Conservation (phyloP, 1,140 invertebrate species). For the Cephus cinctus region DNA sequence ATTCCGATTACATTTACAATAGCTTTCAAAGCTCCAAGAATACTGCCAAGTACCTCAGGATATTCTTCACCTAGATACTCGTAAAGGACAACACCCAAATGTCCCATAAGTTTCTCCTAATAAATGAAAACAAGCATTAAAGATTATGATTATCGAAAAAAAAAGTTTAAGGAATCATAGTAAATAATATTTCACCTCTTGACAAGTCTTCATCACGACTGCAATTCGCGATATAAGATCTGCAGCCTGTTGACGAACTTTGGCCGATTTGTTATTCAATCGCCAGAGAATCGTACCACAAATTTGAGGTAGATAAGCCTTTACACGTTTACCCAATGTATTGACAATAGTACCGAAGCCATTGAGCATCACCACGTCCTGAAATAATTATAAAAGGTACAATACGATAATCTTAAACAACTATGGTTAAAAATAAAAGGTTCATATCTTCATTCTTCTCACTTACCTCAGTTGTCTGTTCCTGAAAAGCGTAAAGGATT, state of each 20-base stretch:
- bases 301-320: constrained; percentile 98
- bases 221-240: constrained; percentile 98
- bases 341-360: constrained; percentile 99
- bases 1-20: constrained; percentile 99
- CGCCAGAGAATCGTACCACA: constrained; percentile 99
- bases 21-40: constrained; percentile 95
- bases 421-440: not conserved
- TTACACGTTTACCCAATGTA: constrained; percentile 94
- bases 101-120: constrained; percentile 98
- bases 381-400: constrained; percentile 24
- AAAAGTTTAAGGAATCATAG: constrained; percentile 8
- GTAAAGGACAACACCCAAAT: constrained; percentile 98
- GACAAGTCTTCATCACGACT: constrained; percentile 99
- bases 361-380: constrained; percentile 99
- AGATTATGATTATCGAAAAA: constrained; percentile 4
- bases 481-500: constrained; percentile 98
- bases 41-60: constrained; percentile 97
- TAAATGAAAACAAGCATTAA: constrained; percentile 33
- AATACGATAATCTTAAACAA: not conserved
- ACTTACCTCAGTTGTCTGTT: constrained; percentile 94
- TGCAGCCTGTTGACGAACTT: constrained; percentile 98
- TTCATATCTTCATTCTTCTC: not conserved
- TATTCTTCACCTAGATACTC: constrained; percentile 99
- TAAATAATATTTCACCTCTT: constrained; percentile 69
- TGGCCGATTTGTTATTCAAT: constrained; percentile 99